Conservation (phyloP, 2,888 invertebrate genomes). For the Eupelmus urozonus region DNA sequence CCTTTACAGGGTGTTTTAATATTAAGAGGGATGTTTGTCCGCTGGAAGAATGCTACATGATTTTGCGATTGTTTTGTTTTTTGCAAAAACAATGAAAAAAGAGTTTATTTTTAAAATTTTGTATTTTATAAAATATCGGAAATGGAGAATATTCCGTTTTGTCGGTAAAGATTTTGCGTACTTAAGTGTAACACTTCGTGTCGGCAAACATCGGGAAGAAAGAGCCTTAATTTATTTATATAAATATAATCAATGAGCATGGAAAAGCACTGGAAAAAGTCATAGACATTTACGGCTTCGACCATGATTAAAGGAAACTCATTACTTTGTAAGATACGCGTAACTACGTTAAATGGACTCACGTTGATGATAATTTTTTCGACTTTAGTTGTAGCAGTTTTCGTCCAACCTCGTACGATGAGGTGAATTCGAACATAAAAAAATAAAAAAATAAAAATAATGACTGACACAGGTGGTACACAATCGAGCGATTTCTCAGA, state of each 20-base stretch:
- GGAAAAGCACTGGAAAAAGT: slow-evolving; percentile 54
- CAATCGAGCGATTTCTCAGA: slow-evolving; percentile 66
- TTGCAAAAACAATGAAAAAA: slow-evolving; percentile 18
- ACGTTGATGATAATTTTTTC: slow-evolving; percentile 53
- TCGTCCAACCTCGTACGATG: slow-evolving; percentile 52
- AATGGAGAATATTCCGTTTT: slow-evolving; percentile 24
- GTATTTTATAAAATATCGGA: slow-evolving; percentile 41
- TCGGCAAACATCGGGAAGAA: slow-evolving; percentile 36
- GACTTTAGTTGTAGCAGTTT: slow-evolving; percentile 56
- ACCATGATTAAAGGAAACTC: slow-evolving; percentile 57
- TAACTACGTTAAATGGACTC: slow-evolving; percentile 57
- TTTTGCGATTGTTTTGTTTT: slow-evolving; percentile 7
- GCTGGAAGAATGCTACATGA: slow-evolving; percentile 13
- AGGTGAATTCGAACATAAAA: slow-evolving; percentile 51
- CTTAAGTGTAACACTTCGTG: slow-evolving; percentile 51
- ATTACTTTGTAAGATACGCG: slow-evolving; percentile 60
- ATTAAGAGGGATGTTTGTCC: slow-evolving; percentile 34
- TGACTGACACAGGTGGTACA: slow-evolving; percentile 64
- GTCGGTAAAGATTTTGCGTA: slow-evolving; percentile 48
- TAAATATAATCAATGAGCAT: slow-evolving; percentile 18
- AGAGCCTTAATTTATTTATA: slow-evolving; percentile 56
- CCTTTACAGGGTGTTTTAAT: slow-evolving; percentile 43
- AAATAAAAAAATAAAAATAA: slow-evolving; percentile 48
- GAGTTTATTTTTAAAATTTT: slow-evolving; percentile 41
- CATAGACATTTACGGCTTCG: slow-evolving; percentile 48